These are phyloP conservation scores for Oncopeltus fasciatus DNA, from an alignment of 1,140 invertebrate genomes.

Conservation along the genomic window DNA sequence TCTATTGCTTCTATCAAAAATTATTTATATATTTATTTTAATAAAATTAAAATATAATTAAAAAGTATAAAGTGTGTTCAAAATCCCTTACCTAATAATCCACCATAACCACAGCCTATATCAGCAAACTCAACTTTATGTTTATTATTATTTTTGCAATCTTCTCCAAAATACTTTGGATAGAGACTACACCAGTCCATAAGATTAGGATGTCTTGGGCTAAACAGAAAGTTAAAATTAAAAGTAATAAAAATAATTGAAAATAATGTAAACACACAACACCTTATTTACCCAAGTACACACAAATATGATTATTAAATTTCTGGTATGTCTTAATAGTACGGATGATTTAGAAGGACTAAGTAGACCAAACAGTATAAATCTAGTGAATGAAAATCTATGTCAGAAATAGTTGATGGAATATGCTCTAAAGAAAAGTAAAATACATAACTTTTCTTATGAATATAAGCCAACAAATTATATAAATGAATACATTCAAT, in stretches of 20 bases:
- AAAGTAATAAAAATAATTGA: too few species aligned
- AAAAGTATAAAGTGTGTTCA: too few species aligned
- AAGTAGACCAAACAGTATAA: not conserved
- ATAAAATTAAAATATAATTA: conserved; percentile 10
- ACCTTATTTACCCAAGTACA: not conserved
- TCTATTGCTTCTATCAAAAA: too few species aligned
- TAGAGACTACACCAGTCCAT: conserved; percentile 72
- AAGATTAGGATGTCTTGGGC: conserved; percentile 45
- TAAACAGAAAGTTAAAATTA: conserved; percentile 34
- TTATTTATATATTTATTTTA: conserved; percentile 13
- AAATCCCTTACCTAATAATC: conserved; percentile 59
- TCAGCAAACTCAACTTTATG: conserved; percentile 81
- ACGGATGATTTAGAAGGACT: not conserved
- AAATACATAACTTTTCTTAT: not conserved
- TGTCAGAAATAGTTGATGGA: not conserved
- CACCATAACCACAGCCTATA: conserved; percentile 98
- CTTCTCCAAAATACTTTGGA: conserved; percentile 37
- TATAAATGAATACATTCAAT: not conserved
- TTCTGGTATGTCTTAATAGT: not conserved
- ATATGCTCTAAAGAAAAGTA: not conserved
- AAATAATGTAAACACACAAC: too few species aligned
- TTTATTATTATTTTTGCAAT: conserved; percentile 28
- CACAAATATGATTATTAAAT: not conserved
- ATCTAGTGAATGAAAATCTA: not conserved
- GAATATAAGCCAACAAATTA: not conserved